Base-by-base conservation (phyloP, 2,888 invertebrate species). In the Lepidonotus clava region DNA sequence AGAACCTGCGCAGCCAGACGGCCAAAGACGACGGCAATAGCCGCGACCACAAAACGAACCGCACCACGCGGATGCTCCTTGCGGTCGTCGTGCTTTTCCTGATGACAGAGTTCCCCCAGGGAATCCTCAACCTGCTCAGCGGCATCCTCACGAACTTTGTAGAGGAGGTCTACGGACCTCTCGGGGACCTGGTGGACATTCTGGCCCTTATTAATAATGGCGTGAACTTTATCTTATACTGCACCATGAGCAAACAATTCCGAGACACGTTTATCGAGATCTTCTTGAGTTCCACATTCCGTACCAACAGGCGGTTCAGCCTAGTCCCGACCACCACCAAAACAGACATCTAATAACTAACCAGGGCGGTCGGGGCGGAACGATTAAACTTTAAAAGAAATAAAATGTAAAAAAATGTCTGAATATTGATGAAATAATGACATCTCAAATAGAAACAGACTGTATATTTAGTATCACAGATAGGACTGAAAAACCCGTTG, bases 231-330 rank as follows among this genome's bases (percentile, higher is more conserved):
- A 96, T 98, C 87, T 95, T 98, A 40, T 98, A 98, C 94, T 98
- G 98, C 92, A 96, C 97, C 84, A 98, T 98, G 98, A 98, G 98
- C 88, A 96, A 97, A 90, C 98, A 98, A 95, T 98, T 98, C 94
- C 95, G 98, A 41, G 93, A 94, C 87, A 95, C 95, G 2, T 95
- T 95, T 87, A 92, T 93, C 21, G 96, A 96, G 92, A 94, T 97
- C 91, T 96, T 97, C 77, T 41, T 84, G 24, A 41, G 61, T 36
- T 53, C 66, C 1, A 66, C 67, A 24, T 38, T 38, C 34, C 36
- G 84, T 6, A 67, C 1, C 28, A 84, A 41, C 21, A 5, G 84
- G 2, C 21, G 76, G 1, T 85, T 76, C 21, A 85, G 85, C 36
- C 36, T 85, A 2, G 85, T 85, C 21, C 85, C 85, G 8, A 85